A percentile compares a stretch with the other conserved stretches of the same genome.
Evolutionary conservation across 2,888 invertebrate species (phyloP).

Genomic region (Amphimallon solstitiale): DNA sequence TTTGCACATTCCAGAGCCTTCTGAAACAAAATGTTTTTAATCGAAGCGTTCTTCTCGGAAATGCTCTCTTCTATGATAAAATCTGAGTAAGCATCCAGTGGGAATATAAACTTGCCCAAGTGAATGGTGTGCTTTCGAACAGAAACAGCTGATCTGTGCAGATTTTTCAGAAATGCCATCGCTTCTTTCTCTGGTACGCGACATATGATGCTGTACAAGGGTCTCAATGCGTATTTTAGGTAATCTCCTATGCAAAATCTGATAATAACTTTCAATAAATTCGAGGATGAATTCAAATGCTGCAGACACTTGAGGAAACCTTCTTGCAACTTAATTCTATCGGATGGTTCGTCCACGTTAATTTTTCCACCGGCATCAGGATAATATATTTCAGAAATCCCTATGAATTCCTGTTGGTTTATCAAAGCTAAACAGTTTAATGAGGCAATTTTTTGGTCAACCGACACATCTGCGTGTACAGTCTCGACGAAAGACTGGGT

Average conservation of each 20-base stretch:
- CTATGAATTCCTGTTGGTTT: constrained; percentile 17
- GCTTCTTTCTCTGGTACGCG: not conserved
- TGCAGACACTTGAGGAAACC: not conserved
- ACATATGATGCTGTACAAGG: not conserved
- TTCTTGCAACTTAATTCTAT: not conserved
- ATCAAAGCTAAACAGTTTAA: not conserved
- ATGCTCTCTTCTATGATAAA: not conserved
- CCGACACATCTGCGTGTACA: not conserved
- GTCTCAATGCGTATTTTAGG: constrained; percentile 11
- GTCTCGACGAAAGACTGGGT: not conserved
- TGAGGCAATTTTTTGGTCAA: not conserved
- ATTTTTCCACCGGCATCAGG: constrained; percentile 27
- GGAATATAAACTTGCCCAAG: constrained; percentile 1
- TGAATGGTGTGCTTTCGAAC: constrained; percentile 18
- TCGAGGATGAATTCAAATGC: not conserved
- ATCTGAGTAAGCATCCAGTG: not conserved
- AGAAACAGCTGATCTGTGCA: constrained; percentile 21
- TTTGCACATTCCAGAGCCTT: constrained; percentile 11
- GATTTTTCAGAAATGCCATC: not conserved
- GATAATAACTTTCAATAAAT: not conserved
- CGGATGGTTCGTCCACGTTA: not conserved
- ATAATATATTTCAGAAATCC: not conserved
- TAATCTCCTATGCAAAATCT: constrained; percentile 30
- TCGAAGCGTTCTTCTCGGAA: constrained; percentile 12
- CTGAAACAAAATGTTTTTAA: constrained; percentile 18